A percentile compares a stretch with the other conserved stretches of the same genome.
phyloP scores from a whole-genome alignment of 2,797 vertebrate species.

The Hoplostethus mediterraneus region DNA sequence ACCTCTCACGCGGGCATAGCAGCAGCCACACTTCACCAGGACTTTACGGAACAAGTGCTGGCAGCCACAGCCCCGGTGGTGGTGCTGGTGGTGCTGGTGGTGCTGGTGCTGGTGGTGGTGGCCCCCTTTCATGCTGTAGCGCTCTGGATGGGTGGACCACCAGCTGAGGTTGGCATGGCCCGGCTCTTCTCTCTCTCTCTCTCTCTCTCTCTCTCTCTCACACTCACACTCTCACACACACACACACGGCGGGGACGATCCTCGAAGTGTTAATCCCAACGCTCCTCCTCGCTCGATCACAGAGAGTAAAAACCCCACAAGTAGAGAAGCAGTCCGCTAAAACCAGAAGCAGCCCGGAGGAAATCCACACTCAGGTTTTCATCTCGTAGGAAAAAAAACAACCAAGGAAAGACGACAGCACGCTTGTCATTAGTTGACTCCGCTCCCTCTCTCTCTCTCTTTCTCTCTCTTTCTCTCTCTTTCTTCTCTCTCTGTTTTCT shows the following conservation, averaged over 20 bases:
- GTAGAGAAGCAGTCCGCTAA: constrained; percentile 47
- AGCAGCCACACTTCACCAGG: constrained; percentile 95
- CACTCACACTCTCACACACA: constrained; percentile 39
- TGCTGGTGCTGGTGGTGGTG: constrained; percentile 81
- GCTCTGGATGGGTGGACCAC: constrained; percentile 74
- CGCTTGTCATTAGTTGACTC: constrained; percentile 65
- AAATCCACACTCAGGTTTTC: constrained; percentile 66
- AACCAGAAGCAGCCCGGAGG: constrained; percentile 45
- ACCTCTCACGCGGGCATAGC: constrained; percentile 94
- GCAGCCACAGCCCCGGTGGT: constrained; percentile 91
- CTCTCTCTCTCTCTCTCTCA: constrained; percentile 2
- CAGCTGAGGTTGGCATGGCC: constrained; percentile 84
- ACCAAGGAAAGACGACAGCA: constrained; percentile 54
- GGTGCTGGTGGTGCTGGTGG: constrained; percentile 80
- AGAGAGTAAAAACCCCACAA: constrained; percentile 61
- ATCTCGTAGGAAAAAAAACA: constrained; percentile 41
- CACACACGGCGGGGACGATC: constrained; percentile 30
- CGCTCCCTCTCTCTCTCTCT: constrained; percentile 45
- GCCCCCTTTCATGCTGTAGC: constrained; percentile 91
- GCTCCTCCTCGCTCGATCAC: constrained; percentile 56
- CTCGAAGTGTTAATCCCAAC: constrained; percentile 71
- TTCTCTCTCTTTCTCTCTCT: constrained; percentile 28
- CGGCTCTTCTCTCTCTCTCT: constrained; percentile 25
- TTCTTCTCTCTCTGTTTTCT: constrained; percentile 56
- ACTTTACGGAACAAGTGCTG: constrained; percentile 96